These are phyloP conservation scores for Leptogaster cylindrica DNA, from an alignment of 2,888 invertebrate genomes.

Conservation along the genomic window DNA sequence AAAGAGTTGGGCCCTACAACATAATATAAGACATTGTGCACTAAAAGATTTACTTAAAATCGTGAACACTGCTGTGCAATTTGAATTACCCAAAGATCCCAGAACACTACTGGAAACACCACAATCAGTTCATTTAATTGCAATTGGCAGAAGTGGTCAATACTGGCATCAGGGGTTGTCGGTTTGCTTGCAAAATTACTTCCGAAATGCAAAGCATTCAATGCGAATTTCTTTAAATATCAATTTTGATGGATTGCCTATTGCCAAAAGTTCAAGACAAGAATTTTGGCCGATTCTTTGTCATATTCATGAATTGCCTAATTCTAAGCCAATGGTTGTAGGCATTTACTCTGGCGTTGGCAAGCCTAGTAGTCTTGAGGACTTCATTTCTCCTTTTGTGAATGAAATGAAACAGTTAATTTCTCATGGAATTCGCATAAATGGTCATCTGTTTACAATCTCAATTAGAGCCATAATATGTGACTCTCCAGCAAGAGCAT, in stretches of 20 bases:
- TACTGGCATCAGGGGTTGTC: slow-evolving; percentile 19
- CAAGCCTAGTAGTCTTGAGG: not conserved
- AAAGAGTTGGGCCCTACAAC: too few relatives aligned
- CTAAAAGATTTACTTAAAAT: too few relatives aligned
- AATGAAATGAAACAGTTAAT: too few relatives aligned
- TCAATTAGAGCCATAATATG: too few relatives aligned
- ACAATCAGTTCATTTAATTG: too few relatives aligned
- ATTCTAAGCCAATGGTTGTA: slow-evolving; percentile 21
- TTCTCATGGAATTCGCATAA: too few relatives aligned
- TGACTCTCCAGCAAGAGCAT: slow-evolving; percentile 11
- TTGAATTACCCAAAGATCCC: too few relatives aligned
- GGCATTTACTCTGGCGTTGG: slow-evolving; percentile 11
- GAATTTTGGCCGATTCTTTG: slow-evolving; percentile 12
- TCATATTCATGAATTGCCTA: slow-evolving; percentile 8
- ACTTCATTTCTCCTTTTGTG: too few relatives aligned
- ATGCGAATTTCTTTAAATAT: slow-evolving; percentile 18
- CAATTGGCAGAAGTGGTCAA: slow-evolving; percentile 9
- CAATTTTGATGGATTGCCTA: slow-evolving; percentile 6
- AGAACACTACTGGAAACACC: too few relatives aligned
- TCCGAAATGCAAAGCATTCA: slow-evolving; percentile 2
- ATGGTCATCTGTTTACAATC: too few relatives aligned
- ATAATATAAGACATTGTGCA: too few relatives aligned
- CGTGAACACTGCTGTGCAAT: too few relatives aligned
- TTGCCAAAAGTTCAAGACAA: slow-evolving; percentile 11
- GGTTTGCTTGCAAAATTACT: slow-evolving; percentile 8